Evolutionary conservation across 2,113 vertebrate species (phyloP).

Genomic region (Pollimyrus isidori): DNA sequence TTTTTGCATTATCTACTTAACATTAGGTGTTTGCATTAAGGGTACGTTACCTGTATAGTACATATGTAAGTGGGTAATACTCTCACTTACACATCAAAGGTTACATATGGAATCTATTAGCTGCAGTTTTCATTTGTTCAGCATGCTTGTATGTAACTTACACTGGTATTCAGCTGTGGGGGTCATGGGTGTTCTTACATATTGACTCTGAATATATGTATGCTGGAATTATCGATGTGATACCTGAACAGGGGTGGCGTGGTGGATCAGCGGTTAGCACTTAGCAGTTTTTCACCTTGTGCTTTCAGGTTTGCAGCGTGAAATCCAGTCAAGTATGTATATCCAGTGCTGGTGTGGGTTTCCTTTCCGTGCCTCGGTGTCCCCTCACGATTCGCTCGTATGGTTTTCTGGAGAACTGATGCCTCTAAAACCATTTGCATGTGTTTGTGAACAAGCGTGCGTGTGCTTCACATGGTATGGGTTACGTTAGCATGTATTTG

Average conservation of each 20-base stretch:
- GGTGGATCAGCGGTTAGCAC: not conserved
- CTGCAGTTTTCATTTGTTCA: not conserved
- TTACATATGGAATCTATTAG: constrained; percentile 12
- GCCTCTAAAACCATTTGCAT: not conserved
- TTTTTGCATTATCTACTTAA: constrained; percentile 3
- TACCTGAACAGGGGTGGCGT: not conserved
- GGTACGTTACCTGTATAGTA: constrained; percentile 13
- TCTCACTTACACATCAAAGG: constrained; percentile 31
- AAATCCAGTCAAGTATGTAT: not conserved
- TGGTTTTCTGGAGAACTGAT: not conserved
- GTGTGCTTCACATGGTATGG: not conserved
- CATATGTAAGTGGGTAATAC: constrained; percentile 10
- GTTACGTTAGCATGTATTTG: not conserved
- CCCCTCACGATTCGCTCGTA: not conserved
- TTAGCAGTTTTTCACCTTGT: not conserved
- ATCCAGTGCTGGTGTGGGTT: not conserved
- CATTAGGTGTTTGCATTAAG: constrained; percentile 9
- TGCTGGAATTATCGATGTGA: not conserved
- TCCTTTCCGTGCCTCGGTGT: not conserved
- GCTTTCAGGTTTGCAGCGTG: not conserved
- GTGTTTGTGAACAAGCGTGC: not conserved
- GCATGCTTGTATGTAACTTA: not conserved
- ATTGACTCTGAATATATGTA: not conserved
- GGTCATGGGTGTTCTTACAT: not conserved
- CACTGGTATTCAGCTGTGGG: not conserved